Conservation (phyloP, 2,888 invertebrate species). For the Alsophila aescularia region DNA sequence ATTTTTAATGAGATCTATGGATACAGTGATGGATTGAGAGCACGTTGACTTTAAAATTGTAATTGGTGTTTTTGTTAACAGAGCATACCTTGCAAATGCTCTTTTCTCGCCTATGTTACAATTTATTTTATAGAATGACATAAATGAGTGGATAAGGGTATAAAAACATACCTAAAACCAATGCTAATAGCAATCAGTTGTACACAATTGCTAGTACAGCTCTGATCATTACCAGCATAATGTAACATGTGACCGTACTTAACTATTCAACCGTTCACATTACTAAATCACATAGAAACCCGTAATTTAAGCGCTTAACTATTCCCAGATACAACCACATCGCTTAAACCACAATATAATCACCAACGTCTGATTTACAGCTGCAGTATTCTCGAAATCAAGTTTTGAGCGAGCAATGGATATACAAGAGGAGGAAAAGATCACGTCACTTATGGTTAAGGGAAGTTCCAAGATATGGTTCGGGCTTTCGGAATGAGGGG, state of each 20-base stretch:
- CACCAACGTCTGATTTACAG: slow-evolving; percentile 35
- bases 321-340: slow-evolving; percentile 7
- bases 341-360: neutral
- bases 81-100: too few species aligned
- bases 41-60: too few species aligned
- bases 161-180: neutral
- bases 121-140: too few species aligned
- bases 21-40: too few species aligned
- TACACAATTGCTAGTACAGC: slow-evolving; percentile 15
- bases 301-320: slow-evolving; percentile 42
- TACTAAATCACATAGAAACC: slow-evolving; percentile 35
- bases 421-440: slow-evolving; percentile 9
- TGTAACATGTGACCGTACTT: slow-evolving; percentile 31
- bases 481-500: slow-evolving; percentile 60
- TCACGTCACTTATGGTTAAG: slow-evolving; percentile 25
- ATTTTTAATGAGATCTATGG: too few species aligned
- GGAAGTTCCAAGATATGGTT: slow-evolving; percentile 43
- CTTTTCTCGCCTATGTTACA: too few species aligned
- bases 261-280: slow-evolving; percentile 34
- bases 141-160: neutral
- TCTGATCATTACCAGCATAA: slow-evolving; percentile 27
- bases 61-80: too few species aligned
- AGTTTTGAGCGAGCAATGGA: slow-evolving; percentile 33
- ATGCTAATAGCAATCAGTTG: slow-evolving; percentile 18
- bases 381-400: neutral